These are phyloP conservation scores for Gallinago media DNA, from an alignment of 2,113 vertebrate species.

Conservation along the genomic window DNA sequence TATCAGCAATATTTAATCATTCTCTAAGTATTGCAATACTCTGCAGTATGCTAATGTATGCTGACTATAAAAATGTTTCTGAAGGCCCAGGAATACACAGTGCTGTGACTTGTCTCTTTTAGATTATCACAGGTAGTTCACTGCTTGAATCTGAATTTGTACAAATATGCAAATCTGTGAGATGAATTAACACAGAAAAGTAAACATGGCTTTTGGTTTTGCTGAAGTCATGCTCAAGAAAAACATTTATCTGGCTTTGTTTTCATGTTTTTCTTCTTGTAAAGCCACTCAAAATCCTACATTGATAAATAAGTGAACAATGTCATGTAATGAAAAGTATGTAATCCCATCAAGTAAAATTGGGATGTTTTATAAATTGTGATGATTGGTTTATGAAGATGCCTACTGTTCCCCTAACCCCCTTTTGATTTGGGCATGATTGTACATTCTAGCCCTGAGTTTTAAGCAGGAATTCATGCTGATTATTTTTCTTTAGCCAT, in stretches of 20 bases:
- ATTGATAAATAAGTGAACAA: not conserved
- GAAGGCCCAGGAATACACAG: not conserved
- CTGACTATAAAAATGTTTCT: not conserved
- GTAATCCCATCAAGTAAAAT: not conserved
- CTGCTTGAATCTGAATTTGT: not conserved
- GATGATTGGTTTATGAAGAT: not conserved
- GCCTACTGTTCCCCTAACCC: not conserved
- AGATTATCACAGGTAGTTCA: rapidly evolving
- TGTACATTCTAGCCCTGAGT: not conserved
- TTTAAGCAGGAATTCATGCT: not conserved
- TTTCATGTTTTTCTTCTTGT: not conserved
- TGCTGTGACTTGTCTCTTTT: not conserved
- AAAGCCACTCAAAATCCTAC: not conserved
- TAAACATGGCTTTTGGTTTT: rapidly evolving
- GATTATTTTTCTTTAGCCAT: not conserved
- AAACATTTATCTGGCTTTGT: not conserved
- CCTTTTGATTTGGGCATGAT: not conserved
- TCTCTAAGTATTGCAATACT: not conserved
- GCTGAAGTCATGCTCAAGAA: not conserved
- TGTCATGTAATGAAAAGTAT: not conserved
- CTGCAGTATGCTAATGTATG: not conserved
- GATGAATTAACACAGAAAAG: not conserved
- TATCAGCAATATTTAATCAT: not conserved
- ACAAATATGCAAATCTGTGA: not conserved
- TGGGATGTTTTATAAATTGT: not conserved